A percentile compares a stretch with the other conserved stretches of the same genome.
phyloP scores from a whole-genome alignment of 2,888 invertebrate species.

The Shargacucullia verbasci region DNA sequence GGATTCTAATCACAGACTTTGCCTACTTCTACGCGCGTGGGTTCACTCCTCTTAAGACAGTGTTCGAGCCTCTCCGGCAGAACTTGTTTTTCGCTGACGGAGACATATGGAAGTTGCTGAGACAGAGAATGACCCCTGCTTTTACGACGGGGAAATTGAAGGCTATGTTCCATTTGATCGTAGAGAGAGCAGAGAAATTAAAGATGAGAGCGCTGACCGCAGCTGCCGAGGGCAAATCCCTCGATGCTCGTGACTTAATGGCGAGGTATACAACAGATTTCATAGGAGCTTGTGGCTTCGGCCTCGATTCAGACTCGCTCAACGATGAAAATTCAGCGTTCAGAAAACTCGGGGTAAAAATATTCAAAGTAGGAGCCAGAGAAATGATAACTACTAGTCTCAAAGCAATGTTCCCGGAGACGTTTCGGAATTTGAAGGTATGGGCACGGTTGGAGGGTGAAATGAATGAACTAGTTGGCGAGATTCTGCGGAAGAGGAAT shows the following conservation, averaged over 20 bases:
- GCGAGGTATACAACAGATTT: constrained; percentile 70
- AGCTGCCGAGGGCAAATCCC: constrained; percentile 44
- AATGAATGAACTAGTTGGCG: constrained; percentile 33
- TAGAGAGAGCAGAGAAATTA: constrained; percentile 64
- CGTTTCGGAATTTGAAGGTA: constrained; percentile 27
- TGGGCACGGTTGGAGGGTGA: constrained; percentile 28
- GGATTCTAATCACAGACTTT: constrained; percentile 60
- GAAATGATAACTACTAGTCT: constrained; percentile 5
- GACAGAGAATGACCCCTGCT: constrained; percentile 67
- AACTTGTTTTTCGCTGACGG: constrained; percentile 68
- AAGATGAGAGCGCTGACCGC: constrained; percentile 42
- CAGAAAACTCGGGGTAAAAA: constrained; percentile 53
- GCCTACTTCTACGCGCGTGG: constrained; percentile 39
- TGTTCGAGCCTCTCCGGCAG: constrained; percentile 59
- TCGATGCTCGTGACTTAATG: constrained; percentile 66
- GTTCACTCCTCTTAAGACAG: constrained; percentile 54
- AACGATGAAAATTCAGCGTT: constrained; percentile 65
- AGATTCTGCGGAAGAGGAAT: constrained; percentile 59
- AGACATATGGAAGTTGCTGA: constrained; percentile 66
- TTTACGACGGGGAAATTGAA: constrained; percentile 68
- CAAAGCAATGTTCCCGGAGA: constrained; percentile 38
- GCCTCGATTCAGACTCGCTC: constrained; percentile 63
- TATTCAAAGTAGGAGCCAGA: constrained; percentile 28
- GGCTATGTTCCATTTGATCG: constrained; percentile 69
- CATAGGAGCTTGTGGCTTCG: constrained; percentile 71